Conservation (phyloP, 2,797 vertebrate species). For the Ibycter americanus region DNA sequence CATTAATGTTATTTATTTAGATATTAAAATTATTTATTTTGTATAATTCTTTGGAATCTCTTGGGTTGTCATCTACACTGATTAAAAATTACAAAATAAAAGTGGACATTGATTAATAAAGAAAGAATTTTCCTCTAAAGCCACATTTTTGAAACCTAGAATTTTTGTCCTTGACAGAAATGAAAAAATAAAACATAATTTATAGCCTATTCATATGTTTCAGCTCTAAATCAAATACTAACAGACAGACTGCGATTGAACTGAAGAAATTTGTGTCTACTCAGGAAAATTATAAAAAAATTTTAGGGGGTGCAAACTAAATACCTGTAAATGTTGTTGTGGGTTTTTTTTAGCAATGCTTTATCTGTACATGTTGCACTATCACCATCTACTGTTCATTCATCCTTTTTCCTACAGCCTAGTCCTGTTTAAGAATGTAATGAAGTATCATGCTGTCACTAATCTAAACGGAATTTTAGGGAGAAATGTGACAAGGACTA, state of each 20-base stretch:
- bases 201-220: constrained; percentile 5
- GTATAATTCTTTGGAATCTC: neutral
- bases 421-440: neutral
- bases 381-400: constrained; percentile 74
- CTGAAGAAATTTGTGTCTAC: neutral
- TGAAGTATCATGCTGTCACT: neutral
- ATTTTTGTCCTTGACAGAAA: neutral
- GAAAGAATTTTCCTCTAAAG: neutral
- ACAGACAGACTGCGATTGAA: constrained; percentile 2
- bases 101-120: neutral
- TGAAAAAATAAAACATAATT: neutral
- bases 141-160: neutral
- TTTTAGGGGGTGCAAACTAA: neutral
- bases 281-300: constrained; percentile 16
- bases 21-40: neutral
- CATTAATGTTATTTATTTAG: neutral
- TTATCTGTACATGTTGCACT: constrained; percentile 6
- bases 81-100: neutral
- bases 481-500: neutral
- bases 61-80: neutral
- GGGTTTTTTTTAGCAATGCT: neutral
- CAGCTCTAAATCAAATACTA: constrained; percentile 30
- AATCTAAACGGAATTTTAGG: neutral
- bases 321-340: neutral
- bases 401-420: neutral